A percentile compares a stretch with the other conserved stretches of the same genome.
Evolutionary conservation across 2,888 invertebrate species (phyloP).

Genomic region (Pseudococcus longispinus): DNA sequence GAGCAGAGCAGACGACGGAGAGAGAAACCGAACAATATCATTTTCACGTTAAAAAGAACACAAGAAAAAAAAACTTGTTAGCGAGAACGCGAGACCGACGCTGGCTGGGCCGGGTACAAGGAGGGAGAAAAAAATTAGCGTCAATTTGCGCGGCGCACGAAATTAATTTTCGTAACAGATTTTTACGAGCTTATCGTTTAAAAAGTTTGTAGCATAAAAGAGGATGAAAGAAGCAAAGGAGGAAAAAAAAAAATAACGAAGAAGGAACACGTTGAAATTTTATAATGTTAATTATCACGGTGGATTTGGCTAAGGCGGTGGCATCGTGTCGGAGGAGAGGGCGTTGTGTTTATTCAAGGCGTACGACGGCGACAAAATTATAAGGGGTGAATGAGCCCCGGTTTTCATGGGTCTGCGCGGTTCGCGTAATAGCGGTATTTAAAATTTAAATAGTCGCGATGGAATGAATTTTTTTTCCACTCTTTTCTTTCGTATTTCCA

Average conservation of each 20-base stretch:
- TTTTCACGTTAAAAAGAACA: background rate
- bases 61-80: background rate
- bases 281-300: slow-evolving; percentile 32
- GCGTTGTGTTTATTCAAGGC: background rate
- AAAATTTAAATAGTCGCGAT: background rate
- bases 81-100: background rate
- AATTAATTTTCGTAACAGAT: slow-evolving; percentile 28
- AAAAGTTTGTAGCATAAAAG: slow-evolving; percentile 6
- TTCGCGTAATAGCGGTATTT: slow-evolving; percentile 1
- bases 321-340: background rate
- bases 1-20: background rate
- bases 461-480: background rate
- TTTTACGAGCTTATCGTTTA: slow-evolving; percentile 34
- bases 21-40: background rate
- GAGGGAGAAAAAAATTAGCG: background rate
- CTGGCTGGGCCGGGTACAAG: too few relatives aligned
- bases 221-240: too few relatives aligned
- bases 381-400: background rate
- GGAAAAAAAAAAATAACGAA: background rate
- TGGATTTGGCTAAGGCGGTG: background rate
- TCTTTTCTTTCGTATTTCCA: background rate
- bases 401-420: background rate
- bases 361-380: background rate
- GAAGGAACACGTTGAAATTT: slow-evolving; percentile 21
- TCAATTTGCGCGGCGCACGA: slow-evolving; percentile 3